These are phyloP conservation scores for Austrofundulus limnaeus DNA, from an alignment of 2,113 vertebrate species.

Conservation along the genomic window DNA sequence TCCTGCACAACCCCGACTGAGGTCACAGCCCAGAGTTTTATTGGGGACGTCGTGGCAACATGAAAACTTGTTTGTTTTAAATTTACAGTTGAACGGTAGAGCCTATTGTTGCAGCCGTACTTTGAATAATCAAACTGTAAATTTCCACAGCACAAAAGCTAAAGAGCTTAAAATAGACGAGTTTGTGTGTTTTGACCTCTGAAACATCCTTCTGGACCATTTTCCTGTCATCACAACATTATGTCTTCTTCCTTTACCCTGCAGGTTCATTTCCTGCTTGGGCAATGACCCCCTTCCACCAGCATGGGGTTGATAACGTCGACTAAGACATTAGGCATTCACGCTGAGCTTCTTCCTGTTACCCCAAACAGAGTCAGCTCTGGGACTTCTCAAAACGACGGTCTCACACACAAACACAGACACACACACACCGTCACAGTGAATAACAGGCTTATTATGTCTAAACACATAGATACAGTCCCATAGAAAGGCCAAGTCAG, in stretches of 20 bases:
- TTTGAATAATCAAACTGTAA: slow-evolving; percentile 12
- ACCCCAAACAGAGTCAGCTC: slow-evolving; percentile 52
- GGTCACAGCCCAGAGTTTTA: slow-evolving; percentile 45
- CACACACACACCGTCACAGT: slow-evolving; percentile 26
- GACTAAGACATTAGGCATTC: slow-evolving; percentile 20
- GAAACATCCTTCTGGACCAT: slow-evolving; percentile 22
- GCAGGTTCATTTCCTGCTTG: slow-evolving; percentile 42
- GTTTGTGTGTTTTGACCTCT: slow-evolving; percentile 27
- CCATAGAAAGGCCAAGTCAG: slow-evolving; percentile 1
- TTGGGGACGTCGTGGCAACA: slow-evolving; percentile 34
- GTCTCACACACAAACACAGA: not conserved
- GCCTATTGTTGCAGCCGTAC: slow-evolving; percentile 6
- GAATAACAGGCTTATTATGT: slow-evolving; percentile 41
- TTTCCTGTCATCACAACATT: slow-evolving; percentile 44
- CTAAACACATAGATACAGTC: slow-evolving; percentile 40
- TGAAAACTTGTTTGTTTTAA: slow-evolving; percentile 30
- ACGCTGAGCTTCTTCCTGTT: slow-evolving; percentile 48
- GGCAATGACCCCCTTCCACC: slow-evolving; percentile 34
- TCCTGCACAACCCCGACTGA: slow-evolving; percentile 34
- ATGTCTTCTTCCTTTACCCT: slow-evolving; percentile 41
- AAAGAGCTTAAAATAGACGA: slow-evolving; percentile 34
- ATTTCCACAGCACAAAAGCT: slow-evolving; percentile 23
- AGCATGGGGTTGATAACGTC: slow-evolving; percentile 29
- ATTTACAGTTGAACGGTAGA: not conserved
- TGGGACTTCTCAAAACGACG: slow-evolving; percentile 52